Percentiles rank a stretch among this genome's conserved stretches.
phyloP scores from a whole-genome alignment of 2,113 vertebrate genomes.

The Oncorhynchus masou region DNA sequence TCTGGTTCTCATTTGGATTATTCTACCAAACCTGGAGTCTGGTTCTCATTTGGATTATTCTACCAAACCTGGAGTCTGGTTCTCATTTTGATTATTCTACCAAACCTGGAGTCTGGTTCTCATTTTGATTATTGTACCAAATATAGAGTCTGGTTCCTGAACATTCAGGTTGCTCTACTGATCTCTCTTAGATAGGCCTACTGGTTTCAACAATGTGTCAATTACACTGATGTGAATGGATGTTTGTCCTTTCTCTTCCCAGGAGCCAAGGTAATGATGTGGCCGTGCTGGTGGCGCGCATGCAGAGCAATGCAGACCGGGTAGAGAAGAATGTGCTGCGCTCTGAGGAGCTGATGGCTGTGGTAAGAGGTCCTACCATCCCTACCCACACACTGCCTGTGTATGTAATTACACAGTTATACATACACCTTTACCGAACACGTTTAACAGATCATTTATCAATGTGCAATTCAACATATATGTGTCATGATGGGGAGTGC shows the following conservation, averaged over 20 bases:
- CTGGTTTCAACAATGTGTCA: neutral
- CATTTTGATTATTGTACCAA: no score
- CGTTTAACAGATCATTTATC: neutral
- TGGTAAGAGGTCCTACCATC: conserved; percentile 65
- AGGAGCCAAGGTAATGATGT: conserved; percentile 82
- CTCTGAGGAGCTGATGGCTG: conserved; percentile 75
- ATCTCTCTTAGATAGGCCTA: neutral
- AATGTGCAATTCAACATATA: neutral
- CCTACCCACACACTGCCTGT: neutral
- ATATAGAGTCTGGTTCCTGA: neutral
- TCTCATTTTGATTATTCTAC: no score
- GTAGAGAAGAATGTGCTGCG: conserved; percentile 88
- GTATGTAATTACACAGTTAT: neutral
- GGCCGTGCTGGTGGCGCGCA: conserved; percentile 79
- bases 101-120: no score
- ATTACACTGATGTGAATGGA: neutral
- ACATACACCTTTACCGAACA: neutral
- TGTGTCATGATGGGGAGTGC: neutral
- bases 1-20: neutral
- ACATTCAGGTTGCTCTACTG: neutral
- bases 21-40: no score
- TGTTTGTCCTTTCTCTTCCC: conserved; percentile 1
- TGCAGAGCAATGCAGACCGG: conserved; percentile 87
- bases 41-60: no score
- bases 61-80: no score